Percentiles rank a stretch among this genome's conserved stretches.
phyloP scores from a whole-genome alignment of 2,113 vertebrate genomes.

The Stomatorhinus ivindoensis region DNA sequence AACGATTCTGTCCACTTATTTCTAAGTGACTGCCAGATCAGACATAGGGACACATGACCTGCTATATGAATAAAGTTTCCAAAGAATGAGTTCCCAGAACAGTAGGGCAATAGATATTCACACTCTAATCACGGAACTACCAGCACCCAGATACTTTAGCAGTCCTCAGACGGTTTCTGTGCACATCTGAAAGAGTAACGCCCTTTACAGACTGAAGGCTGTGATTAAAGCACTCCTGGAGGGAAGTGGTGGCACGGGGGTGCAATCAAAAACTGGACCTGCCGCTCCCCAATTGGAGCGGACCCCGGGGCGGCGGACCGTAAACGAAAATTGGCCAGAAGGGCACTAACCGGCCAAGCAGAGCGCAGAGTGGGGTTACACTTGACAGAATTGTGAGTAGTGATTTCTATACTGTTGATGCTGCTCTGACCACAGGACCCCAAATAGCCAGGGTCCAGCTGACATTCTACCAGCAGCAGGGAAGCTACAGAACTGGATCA shows the following conservation, averaged over 20 bases:
- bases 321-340: constrained; percentile 1
- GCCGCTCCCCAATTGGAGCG: background rate
- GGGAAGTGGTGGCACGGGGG: background rate
- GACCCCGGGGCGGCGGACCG: background rate
- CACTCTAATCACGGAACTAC: background rate
- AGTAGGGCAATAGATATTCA: background rate
- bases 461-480: background rate
- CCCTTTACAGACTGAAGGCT: background rate
- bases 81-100: background rate
- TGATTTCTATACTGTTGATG: background rate
- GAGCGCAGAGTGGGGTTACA: background rate
- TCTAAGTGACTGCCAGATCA: background rate
- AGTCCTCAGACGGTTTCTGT: background rate
- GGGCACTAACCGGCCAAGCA: background rate
- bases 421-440: background rate
- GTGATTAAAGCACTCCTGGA: background rate
- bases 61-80: background rate
- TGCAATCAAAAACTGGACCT: background rate
- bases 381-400: background rate
- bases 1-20: background rate
- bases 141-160: background rate
- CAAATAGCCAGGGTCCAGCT: background rate
- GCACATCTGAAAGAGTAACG: background rate
- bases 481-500: background rate
- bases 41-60: background rate